Base-by-base conservation (phyloP, 2,797 vertebrate species). In the Lithobates pipiens region DNA sequence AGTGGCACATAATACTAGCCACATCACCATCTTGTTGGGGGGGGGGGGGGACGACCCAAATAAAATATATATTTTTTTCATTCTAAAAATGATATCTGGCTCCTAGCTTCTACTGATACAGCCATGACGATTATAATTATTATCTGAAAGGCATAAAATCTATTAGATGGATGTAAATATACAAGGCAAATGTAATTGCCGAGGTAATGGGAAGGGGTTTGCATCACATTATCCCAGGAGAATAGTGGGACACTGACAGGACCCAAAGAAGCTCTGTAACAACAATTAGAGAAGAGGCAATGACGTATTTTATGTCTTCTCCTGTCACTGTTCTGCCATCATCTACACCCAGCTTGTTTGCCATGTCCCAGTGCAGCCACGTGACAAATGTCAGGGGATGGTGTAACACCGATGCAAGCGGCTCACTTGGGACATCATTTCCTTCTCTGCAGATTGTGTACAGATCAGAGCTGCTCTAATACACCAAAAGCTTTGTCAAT, bases 261-360 rank as follows among this genome's bases (percentile, higher is more conserved):
- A 29, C 68, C 11, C 46, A 69, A 63, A n/a, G 78, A 80, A 39
- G 68, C 68, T 10, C 32, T 65, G 75, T 29, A 46, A 67, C 57
- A 67, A 44, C 65, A 74, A 82, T 82, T 83, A 83, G 81, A 67
- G 72, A 46, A 10, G 25, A 63, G 36, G 70, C 54, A 74, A 75
- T 83, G 81, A 83, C 81, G 81, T 83, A 29, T 83, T 54, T 76
- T 67, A 76, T 46, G 32, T 42, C 57, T 32, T 57, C 81, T 42
- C 29, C 57, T 68, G 36, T 18, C 39, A 15, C 57, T 63, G 23
- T 54, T 73, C 79, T 27, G 44, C 68, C 34, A 73, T 68, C 72
- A 61, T 63, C 21, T 63, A 34, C 23, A 11, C 36, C 71, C 36
- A 23, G 61, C 72, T 75, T 74, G 71, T 83, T 83, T 44, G 72